These are phyloP conservation scores for Eurystomus gularis DNA, from an alignment of 2,113 vertebrate genomes.

Conservation along the genomic window DNA sequence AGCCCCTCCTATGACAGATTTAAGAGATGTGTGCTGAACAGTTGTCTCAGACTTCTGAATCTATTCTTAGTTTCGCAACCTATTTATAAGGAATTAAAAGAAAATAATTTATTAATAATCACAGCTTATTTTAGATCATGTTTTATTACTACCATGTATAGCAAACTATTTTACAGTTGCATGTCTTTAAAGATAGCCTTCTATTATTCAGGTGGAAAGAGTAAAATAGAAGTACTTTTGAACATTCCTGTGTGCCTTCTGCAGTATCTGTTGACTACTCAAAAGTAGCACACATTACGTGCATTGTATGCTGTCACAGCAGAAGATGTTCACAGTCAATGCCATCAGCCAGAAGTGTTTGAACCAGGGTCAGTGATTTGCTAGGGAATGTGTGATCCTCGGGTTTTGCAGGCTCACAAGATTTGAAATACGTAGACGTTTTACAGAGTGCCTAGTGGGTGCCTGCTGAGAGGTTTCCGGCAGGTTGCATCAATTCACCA, in stretches of 20 bases:
- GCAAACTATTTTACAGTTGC: not conserved
- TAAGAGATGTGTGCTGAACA: not conserved
- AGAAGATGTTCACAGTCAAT: not conserved
- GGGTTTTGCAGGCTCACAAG: not conserved
- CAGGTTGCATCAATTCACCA: slow-evolving; percentile 1
- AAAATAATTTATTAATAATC: not conserved
- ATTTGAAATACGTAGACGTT: not conserved
- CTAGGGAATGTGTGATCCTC: not conserved
- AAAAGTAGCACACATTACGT: not conserved
- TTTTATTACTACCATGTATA: not conserved
- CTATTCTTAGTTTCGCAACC: not conserved
- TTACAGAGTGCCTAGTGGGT: not conserved
- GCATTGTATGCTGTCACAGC: not conserved
- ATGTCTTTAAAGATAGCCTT: not conserved
- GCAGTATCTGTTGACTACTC: not conserved
- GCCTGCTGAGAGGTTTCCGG: not conserved
- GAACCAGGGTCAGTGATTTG: not conserved
- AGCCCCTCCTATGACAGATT: not conserved
- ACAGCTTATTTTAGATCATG: not conserved
- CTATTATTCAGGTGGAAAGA: not conserved
- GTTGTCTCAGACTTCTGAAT: not conserved
- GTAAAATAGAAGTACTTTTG: not conserved
- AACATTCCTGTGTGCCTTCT: not conserved
- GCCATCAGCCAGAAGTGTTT: not conserved
- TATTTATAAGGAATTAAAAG: not conserved